A percentile compares a stretch with the other conserved stretches of the same genome.
Conservation (phyloP, 2,888 invertebrate genomes). For the Thysanoteuthis rhombus region DNA sequence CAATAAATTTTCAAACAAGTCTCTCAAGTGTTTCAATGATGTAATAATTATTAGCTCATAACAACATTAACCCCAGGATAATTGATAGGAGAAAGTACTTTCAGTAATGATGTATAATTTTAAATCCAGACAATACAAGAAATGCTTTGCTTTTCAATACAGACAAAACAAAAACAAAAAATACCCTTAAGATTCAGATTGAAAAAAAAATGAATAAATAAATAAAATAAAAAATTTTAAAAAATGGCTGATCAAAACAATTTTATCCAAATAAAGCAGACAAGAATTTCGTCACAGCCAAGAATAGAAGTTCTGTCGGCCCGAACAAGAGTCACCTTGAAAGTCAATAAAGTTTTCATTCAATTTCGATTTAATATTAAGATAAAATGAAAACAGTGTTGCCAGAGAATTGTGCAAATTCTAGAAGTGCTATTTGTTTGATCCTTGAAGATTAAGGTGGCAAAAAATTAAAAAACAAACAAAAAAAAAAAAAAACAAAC, state of each 20-base stretch:
- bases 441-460: too few relatives aligned
- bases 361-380: neutral
- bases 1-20: neutral
- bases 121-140: neutral
- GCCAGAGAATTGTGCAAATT: neutral
- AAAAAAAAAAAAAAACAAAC: too few relatives aligned
- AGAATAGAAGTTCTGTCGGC: conserved; percentile 16
- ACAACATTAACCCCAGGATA: neutral
- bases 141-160: neutral
- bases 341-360: conserved; percentile 13
- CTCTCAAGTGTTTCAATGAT: neutral
- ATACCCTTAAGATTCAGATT: too few relatives aligned
- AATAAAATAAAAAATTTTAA: too few relatives aligned
- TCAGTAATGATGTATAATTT: neutral
- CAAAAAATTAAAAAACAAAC: too few relatives aligned
- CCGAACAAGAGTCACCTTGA: conserved; percentile 19
- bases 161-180: neutral
- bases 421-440: neutral
- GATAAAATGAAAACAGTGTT: neutral
- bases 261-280: neutral
- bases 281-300: neutral
- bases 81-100: neutral
- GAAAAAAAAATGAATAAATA: too few relatives aligned
- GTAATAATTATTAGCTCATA: neutral
- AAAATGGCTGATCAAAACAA: neutral